A percentile compares a stretch with the other conserved stretches of the same genome.
Conservation (phyloP, 30 jellyfish, hydroid and myxozoan genomes). For the Chrysaora quinquecirrha region DNA sequence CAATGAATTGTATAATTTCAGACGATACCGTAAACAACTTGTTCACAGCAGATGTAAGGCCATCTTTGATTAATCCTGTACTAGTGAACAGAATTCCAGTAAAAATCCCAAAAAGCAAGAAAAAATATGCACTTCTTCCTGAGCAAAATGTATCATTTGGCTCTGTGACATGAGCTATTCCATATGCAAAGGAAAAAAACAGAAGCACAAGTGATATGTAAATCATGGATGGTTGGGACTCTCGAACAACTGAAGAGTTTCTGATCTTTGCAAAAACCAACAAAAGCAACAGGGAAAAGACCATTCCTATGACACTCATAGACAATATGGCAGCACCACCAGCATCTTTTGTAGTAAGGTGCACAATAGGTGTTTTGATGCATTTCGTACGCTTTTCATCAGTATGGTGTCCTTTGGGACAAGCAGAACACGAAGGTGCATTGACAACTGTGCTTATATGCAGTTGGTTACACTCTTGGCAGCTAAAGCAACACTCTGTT, state of each 20-base stretch:
- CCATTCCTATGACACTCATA: conserved; percentile 51
- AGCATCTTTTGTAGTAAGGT: conserved; percentile 33
- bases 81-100: conserved; percentile 53
- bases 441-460: conserved; percentile 65
- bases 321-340: conserved; percentile 60
- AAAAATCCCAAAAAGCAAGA: conserved; percentile 45
- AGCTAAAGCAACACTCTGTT: conserved; percentile 88
- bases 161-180: conserved; percentile 53
- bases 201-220: conserved; percentile 36
- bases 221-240: conserved; percentile 39
- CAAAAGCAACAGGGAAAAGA: conserved; percentile 14
- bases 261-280: conserved; percentile 28
- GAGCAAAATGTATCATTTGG: conserved; percentile 68
- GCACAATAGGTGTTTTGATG: conserved; percentile 62
- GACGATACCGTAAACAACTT: conserved; percentile 12
- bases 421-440: conserved; percentile 55
- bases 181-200: conserved; percentile 68
- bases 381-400: conserved; percentile 62
- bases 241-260: conserved; percentile 41
- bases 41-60: conserved; percentile 31
- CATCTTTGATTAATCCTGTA: conserved; percentile 39
- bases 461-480: conserved; percentile 67
- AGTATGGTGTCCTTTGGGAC: conserved; percentile 80
- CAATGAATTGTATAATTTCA: conserved; percentile 10
- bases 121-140: conserved; percentile 68